Evolutionary conservation across 2,113 vertebrate species (phyloP).

Genomic region (Australoheros scitulus): DNA sequence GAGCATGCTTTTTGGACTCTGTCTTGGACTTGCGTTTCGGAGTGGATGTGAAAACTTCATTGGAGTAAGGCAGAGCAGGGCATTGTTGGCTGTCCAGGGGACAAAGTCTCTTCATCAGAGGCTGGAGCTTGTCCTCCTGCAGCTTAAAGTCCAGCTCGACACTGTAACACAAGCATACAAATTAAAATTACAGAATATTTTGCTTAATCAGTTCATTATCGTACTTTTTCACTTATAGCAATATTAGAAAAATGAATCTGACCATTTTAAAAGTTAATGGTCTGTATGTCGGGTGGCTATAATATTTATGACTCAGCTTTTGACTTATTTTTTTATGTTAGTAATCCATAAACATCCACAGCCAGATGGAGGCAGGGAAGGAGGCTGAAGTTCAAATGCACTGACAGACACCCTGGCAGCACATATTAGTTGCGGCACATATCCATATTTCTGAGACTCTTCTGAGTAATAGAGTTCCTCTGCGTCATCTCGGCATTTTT

Average conservation of each 20-base stretch:
- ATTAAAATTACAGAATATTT: not conserved
- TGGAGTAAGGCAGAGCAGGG: constrained; percentile 93
- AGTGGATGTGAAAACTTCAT: constrained; percentile 93
- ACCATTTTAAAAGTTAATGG: constrained; percentile 1
- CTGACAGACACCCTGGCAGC: constrained; percentile 45
- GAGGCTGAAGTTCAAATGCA: constrained; percentile 33
- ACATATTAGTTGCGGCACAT: constrained; percentile 45
- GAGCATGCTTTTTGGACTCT: constrained; percentile 97
- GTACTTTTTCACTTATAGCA: not conserved
- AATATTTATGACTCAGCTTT: constrained; percentile 12
- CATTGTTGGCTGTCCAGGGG: constrained; percentile 91
- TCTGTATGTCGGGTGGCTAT: constrained; percentile 4
- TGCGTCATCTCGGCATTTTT: constrained; percentile 49
- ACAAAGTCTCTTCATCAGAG: constrained; percentile 95
- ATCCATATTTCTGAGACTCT: constrained; percentile 55
- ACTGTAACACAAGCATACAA: constrained; percentile 74
- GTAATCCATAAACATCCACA: constrained; percentile 35
- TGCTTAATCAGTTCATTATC: not conserved
- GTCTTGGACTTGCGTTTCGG: constrained; percentile 98
- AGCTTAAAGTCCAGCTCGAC: constrained; percentile 98
- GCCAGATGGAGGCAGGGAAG: constrained; percentile 54
- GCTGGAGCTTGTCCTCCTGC: constrained; percentile 96
- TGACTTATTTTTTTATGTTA: constrained; percentile 29
- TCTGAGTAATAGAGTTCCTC: constrained; percentile 47
- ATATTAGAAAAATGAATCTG: not conserved